Base-by-base conservation (phyloP, 2,113 vertebrate genomes). In the Acanthisitta chloris region DNA sequence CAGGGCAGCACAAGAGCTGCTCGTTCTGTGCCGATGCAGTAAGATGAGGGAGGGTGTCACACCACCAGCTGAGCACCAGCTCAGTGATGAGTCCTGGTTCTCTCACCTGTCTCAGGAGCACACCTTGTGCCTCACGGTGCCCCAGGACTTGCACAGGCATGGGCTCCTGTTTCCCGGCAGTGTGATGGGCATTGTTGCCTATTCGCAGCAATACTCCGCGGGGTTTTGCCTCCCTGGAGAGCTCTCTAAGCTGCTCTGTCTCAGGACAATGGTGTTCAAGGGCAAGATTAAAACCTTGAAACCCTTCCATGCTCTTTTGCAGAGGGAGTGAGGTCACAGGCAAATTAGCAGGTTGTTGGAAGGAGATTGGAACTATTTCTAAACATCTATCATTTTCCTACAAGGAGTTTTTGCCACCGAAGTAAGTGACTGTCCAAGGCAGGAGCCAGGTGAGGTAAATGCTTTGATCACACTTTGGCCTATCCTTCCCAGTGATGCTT, bases 31-130 rank as follows among this genome's bases (percentile, higher is more conserved):
- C 54, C 49, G 23, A 38, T 2, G 21, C 4, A 2, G n/a, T 34
- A 55, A 10, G 59, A 42, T 25, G 61, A 86, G 49, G 24, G 12
- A 51, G 4, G 14, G 16, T 42, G 42, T n/a, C 67, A 10, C 45
- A 20, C 0, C 1, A 11, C 6, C 42, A 11, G 12, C 52, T 23
- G 48, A 55, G 38, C 86, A 26, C 31, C 43, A 10, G 0, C 43
- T 64, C 33, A 1, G 25, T 10, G 21, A 13, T 8, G 4, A 34
- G 34, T 34, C 48, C 24, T 45, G 34, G 7, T 57, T 48, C 6
- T 51, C 31, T 83, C 21, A 6, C 19, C 58, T 40, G 25, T 11
- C 52, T 48, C 61, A 20, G 7, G 10, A 45, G 57, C 71, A 38
- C 3, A 9, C 6, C 36, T 45, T 17, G 11, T 73, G 40, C 38